These are phyloP conservation scores for Yponomeuta cagnagella DNA, from an alignment of 2,888 invertebrate species.

Conservation along the genomic window DNA sequence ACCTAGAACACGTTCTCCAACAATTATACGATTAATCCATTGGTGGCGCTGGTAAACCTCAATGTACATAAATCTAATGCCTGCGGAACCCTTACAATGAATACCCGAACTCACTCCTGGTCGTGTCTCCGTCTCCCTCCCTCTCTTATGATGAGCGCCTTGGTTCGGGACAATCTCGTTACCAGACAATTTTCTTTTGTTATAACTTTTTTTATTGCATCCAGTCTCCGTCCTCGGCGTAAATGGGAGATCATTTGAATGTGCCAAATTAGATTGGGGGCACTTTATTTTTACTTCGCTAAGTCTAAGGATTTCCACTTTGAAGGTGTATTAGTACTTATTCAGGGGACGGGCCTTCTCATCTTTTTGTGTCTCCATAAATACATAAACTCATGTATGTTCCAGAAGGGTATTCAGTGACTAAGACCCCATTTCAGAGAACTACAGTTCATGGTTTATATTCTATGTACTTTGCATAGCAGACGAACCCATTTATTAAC, in stretches of 20 bases:
- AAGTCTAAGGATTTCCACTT: background rate
- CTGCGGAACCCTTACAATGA: background rate
- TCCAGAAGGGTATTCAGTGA: no score
- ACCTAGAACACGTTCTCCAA: background rate
- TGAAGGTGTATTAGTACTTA: background rate
- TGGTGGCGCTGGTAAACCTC: background rate
- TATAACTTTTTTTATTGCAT: slow-evolving; percentile 3
- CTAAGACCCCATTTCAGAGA: no score
- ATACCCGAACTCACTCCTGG: background rate
- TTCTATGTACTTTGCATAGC: no score
- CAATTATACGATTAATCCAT: background rate
- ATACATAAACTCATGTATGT: no score
- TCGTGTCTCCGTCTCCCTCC: background rate
- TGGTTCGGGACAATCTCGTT: background rate
- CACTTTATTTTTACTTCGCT: background rate
- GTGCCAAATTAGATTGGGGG: background rate
- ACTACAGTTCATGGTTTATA: no score
- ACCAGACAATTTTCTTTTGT: slow-evolving; percentile 3
- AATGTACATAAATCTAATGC: background rate
- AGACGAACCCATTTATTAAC: no score
- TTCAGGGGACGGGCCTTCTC: no score
- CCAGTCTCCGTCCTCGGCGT: background rate
- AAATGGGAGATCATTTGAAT: slow-evolving; percentile 3
- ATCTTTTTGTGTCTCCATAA: no score
- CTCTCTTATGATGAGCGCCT: background rate